Conservation (phyloP, 2,888 invertebrate species). For the Celastrina argiolus region DNA sequence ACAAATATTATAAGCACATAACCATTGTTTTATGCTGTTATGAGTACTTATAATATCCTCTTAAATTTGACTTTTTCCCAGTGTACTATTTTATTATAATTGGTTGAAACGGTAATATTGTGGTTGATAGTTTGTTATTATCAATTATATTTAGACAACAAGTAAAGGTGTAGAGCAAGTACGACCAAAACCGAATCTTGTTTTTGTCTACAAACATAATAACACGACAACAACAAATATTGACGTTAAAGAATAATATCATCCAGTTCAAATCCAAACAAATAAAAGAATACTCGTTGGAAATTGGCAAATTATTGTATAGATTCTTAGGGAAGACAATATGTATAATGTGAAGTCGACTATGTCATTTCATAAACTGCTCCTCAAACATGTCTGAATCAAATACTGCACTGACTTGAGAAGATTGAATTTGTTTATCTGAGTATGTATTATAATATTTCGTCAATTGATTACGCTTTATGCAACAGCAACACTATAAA, state of each 20-base stretch:
- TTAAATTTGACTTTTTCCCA: no score
- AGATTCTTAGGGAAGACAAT: not conserved
- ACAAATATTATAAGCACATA: no score
- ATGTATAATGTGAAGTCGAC: not conserved
- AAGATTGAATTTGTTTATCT: not conserved
- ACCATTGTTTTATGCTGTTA: no score
- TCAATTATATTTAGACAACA: not conserved
- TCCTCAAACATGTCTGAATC: not conserved
- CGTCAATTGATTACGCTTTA: not conserved
- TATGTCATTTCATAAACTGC: constrained; percentile 4
- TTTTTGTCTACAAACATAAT: constrained; percentile 3
- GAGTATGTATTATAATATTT: not conserved
- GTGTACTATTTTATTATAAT: not conserved
- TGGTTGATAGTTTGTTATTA: not conserved
- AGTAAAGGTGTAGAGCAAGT: not conserved
- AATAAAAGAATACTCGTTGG: not conserved
- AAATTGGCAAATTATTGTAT: not conserved
- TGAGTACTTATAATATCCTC: no score
- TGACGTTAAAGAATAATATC: not conserved
- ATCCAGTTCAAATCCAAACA: not conserved
- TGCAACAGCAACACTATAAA: not conserved
- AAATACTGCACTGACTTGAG: not conserved
- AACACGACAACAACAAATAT: not conserved
- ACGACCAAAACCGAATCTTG: not conserved
- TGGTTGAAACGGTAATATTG: not conserved